Conservation (phyloP, 2,797 vertebrate species). For the Mergus octosetaceus region DNA sequence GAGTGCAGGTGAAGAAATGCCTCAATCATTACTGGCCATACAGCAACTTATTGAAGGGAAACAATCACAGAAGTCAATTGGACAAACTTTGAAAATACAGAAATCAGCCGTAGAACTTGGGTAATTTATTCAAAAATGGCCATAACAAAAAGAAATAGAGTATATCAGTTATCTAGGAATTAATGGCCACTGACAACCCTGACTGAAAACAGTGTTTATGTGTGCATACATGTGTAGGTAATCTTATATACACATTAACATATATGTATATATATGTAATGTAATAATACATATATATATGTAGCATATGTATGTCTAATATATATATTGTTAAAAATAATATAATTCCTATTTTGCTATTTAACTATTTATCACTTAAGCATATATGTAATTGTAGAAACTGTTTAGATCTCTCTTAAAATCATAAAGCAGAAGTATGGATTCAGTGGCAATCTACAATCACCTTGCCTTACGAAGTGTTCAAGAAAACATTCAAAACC, state of each 20-base stretch:
- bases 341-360: neutral
- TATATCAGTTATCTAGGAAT: neutral
- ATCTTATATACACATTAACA: neutral
- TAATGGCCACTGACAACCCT: neutral
- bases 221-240: neutral
- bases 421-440: neutral
- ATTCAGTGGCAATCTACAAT: neutral
- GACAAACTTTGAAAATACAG: neutral
- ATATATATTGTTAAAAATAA: neutral
- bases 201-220: neutral
- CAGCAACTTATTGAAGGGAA: neutral
- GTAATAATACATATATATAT: neutral
- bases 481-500: neutral
- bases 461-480: neutral
- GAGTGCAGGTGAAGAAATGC: neutral
- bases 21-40: neutral
- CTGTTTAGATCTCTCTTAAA: neutral
- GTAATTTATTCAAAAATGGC: neutral
- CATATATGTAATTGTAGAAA: neutral
- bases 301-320: neutral
- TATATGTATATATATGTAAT: neutral
- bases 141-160: neutral
- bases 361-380: neutral
- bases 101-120: neutral
- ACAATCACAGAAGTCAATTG: neutral